Base-by-base conservation (phyloP, 2,113 vertebrate species). In the Hyla sarda region DNA sequence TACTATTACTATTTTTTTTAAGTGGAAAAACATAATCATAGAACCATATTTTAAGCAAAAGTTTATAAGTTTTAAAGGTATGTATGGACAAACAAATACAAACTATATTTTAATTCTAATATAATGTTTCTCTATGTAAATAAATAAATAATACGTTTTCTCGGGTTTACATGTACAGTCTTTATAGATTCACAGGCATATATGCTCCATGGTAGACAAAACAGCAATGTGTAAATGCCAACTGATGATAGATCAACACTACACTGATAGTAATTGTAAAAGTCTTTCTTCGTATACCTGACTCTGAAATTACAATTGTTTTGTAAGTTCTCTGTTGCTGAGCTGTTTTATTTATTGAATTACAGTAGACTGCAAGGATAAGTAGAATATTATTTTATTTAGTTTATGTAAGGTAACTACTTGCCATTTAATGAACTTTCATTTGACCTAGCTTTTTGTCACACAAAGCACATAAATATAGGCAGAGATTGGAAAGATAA, bases 401-500 rank as follows among this genome's bases (percentile, higher is more conserved):
- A 47, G 25, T 54, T 54, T 54, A n/a, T 54, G 7, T 32, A 77
- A 81, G 56, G 17, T 23, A 65, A 62, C 67, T 37, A 54, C 67
- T 73, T 83, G 30, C 69, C 67, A 87, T 93, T 92, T 92, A 92
- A 92, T 90, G 92, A 91, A 92, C 87, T 90, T 92, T 88, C 90
- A 91, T 92, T 90, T 93, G 94, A 93, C 92, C 90, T 90, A 85
- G 90, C 90, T 88, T 82, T 80, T 45, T 90, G 93, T 91, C 88
- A 89, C 90, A 90, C 41, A 91, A 92, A 88, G 82, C 69, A 10
- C 92, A 92, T 94, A 94, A 95, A 95, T 93, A 94, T 87, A 92
- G 91, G 92, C 91, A 92, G 93, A 94, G 92, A 94, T 92, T 90
- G 93, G 91, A 90, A 92, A 94, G 94, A 94, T 94, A 93, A 93